phyloP scores from a whole-genome alignment of 2,797 vertebrate genomes.

The Alosa sapidissima region DNA sequence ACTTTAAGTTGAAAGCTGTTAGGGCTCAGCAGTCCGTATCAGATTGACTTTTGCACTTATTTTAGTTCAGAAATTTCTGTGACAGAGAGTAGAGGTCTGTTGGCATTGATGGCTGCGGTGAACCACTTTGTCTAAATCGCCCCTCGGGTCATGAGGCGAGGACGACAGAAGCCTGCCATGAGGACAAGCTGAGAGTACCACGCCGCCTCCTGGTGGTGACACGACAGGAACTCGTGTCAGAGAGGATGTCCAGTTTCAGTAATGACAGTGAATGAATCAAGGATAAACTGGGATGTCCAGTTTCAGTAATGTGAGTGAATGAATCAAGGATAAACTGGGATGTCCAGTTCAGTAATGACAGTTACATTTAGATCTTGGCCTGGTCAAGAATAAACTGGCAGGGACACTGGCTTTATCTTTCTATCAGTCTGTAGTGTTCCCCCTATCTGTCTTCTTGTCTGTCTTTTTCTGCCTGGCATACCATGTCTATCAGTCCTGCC shows the following conservation, averaged over 20 bases:
- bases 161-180: not conserved
- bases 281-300: not conserved
- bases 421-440: not conserved
- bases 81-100: not conserved
- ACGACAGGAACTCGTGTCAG: not conserved
- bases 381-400: too few relatives aligned
- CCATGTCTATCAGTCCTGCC: not conserved
- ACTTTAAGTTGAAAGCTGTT: not conserved
- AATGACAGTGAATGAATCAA: not conserved
- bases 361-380: too few relatives aligned
- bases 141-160: not conserved
- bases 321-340: not conserved
- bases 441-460: not conserved
- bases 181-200: not conserved
- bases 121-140: not conserved
- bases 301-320: not conserved
- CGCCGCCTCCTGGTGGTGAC: constrained; percentile 1
- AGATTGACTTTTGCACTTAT: not conserved
- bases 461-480: not conserved
- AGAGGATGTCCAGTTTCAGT: not conserved
- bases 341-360: not conserved
- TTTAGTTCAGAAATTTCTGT: not conserved
- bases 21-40: not conserved
- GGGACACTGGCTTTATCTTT: not conserved
- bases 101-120: not conserved